phyloP scores from a whole-genome alignment of 2,797 vertebrate species.

The Merluccius polli region DNA sequence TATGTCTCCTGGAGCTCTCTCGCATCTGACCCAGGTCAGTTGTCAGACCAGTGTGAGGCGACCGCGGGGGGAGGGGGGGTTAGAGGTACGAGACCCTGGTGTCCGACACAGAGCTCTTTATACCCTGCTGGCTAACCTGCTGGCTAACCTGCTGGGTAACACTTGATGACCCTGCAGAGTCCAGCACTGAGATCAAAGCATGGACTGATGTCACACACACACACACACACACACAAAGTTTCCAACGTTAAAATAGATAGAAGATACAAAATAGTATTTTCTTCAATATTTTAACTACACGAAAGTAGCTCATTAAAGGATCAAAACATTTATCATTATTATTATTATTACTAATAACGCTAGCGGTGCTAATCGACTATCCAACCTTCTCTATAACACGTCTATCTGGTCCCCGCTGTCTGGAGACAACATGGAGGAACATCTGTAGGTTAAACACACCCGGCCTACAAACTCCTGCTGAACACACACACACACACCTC shows the following conservation, averaged over 20 bases:
- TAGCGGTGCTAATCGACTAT: too few species aligned
- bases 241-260: too few species aligned
- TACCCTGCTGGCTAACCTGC: slow-evolving; percentile 41
- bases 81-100: background rate
- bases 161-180: slow-evolving; percentile 22
- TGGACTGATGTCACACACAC: slow-evolving; percentile 23
- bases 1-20: slow-evolving; percentile 17
- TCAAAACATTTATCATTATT: too few species aligned
- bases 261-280: too few species aligned
- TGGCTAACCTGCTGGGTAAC: slow-evolving; percentile 24
- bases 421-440: too few species aligned
- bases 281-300: too few species aligned
- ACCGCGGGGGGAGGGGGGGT: slow-evolving; percentile 17
- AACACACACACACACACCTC: background rate
- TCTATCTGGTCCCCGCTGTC: too few species aligned
- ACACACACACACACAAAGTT: slow-evolving; percentile 19
- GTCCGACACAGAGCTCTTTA: slow-evolving; percentile 52
- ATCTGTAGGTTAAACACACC: too few species aligned
- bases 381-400: too few species aligned
- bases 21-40: slow-evolving; percentile 20
- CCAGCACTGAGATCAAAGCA: slow-evolving; percentile 35
- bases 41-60: slow-evolving; percentile 44
- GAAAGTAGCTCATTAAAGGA: too few species aligned
- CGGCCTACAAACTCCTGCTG: too few species aligned
- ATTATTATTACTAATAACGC: too few species aligned